These are phyloP conservation scores for Periophthalmus magnuspinnatus DNA, from an alignment of 2,797 vertebrate species.

Conservation along the genomic window DNA sequence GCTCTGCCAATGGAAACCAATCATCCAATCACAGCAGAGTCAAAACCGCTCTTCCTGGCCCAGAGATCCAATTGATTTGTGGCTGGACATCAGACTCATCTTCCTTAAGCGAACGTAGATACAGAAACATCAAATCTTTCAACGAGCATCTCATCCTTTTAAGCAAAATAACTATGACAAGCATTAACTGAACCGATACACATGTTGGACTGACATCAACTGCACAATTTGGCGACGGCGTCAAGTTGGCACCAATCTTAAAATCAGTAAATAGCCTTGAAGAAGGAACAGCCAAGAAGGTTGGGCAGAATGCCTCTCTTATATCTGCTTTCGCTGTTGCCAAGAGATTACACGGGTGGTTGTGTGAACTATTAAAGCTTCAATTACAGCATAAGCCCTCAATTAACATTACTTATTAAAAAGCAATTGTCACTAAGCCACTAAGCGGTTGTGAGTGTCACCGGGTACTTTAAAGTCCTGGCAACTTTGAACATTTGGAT, in stretches of 20 bases:
- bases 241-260: conserved; percentile 1
- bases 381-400: conserved; percentile 6
- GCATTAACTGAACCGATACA: background rate
- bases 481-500: conserved; percentile 36
- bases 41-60: background rate
- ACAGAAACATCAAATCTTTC: background rate
- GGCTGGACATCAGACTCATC: background rate
- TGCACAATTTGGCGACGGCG: background rate
- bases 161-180: background rate
- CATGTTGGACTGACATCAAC: background rate
- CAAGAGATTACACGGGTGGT: conserved; percentile 27
- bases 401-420: background rate
- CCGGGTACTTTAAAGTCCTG: conserved; percentile 46
- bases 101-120: background rate
- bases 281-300: conserved; percentile 20
- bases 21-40: background rate
- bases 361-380: conserved; percentile 17
- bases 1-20: background rate
- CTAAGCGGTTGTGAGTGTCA: background rate
- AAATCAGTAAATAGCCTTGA: conserved; percentile 2
- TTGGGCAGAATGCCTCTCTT: conserved; percentile 25
- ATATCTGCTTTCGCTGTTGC: conserved; percentile 26
- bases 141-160: conserved; percentile 1
- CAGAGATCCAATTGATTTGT: background rate
- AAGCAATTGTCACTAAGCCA: conserved; percentile 4